Evolutionary conservation across 2,113 vertebrate genomes (phyloP).

Genomic region (Hepsetus odoe): DNA sequence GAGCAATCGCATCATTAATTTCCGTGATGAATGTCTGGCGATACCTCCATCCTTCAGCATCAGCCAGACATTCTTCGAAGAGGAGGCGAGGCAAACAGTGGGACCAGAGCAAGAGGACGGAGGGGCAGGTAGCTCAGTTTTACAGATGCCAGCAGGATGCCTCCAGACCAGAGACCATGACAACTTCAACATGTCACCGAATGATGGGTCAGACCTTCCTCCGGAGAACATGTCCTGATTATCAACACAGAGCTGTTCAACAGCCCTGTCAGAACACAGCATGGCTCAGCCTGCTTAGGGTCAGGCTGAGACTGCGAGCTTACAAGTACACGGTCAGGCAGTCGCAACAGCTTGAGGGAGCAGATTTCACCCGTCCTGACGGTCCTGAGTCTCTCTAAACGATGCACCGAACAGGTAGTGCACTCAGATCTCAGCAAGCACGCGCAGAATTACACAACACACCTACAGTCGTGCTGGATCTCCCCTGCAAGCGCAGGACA

Average conservation of each 20-base stretch:
- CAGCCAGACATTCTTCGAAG: not conserved
- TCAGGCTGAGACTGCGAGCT: not conserved
- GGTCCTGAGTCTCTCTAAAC: too few relatives aligned
- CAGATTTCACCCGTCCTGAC: too few relatives aligned
- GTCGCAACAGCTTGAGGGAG: not conserved
- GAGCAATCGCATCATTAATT: not conserved
- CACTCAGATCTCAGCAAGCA: not conserved
- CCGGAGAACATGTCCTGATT: too few relatives aligned
- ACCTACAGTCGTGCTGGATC: too few relatives aligned
- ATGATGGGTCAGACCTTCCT: too few relatives aligned
- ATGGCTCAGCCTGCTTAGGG: not conserved
- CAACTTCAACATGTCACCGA: too few relatives aligned
- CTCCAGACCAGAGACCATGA: too few relatives aligned
- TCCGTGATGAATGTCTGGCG: not conserved
- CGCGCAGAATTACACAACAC: not conserved
- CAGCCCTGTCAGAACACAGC: slow-evolving; percentile 12
- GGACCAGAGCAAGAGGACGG: not conserved
- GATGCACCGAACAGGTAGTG: not conserved
- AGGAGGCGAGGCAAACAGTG: not conserved
- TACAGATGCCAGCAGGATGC: too few relatives aligned
- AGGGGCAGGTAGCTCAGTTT: not conserved
- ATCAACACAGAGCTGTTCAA: not conserved
- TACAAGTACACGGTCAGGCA: not conserved
- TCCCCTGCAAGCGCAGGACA: too few relatives aligned
- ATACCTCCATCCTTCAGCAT: not conserved